Evolutionary conservation across 92 coral and sea anemone species (phyloP), one percentile per base, ranked within the genome.

Genomic region (Pocillopora meandrina): DNA sequence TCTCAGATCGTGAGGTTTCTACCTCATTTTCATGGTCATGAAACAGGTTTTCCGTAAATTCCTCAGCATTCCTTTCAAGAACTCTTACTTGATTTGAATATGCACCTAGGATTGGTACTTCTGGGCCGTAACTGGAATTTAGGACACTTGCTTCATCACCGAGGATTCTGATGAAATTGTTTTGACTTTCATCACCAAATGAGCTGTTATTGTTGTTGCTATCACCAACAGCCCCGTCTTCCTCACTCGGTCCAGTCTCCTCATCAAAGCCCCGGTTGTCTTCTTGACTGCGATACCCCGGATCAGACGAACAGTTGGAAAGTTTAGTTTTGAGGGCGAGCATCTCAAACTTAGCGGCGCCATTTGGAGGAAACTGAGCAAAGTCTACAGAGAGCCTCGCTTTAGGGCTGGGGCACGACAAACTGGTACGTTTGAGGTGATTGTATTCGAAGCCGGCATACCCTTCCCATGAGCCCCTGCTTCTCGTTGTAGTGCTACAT

Each of bases 401-500:
- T 72, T 70, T 62, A 66, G 89, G 89, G 11, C 85, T 78, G 77
- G 15, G 52, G 64, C 74, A 71, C 15, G 89, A 85, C 18, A 36
- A 56, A 64, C 73, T 69, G 49, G 72, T 76, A 31, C 85, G 89
- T 7, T 84, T 72, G 10, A 86, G 26, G 1, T 72, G 58, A 33
- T 86, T 79, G 60, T 78, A 86, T 9, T 79, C 89, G 21, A 77
- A 71, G 42, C 89, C 65, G 31, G 77, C 52, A 42, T 42, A 80
- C 9, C 80, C 87, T 52, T 86, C 90, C 90, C 89, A 88, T 68
- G 94, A 93, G 61, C 90, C 93, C 77, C 74, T 86, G 75, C 96
- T 93, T 10, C 91, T 86, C 2, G 88, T 69, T 14, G 77, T n/a
- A 36, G 83, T 74, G 42, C 89, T 74, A n/a, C 93, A 78, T 34